These are phyloP conservation scores for Caenorhabditis elegans DNA, from an alignment of 1,140 invertebrate genomes.

Conservation along the genomic window DNA sequence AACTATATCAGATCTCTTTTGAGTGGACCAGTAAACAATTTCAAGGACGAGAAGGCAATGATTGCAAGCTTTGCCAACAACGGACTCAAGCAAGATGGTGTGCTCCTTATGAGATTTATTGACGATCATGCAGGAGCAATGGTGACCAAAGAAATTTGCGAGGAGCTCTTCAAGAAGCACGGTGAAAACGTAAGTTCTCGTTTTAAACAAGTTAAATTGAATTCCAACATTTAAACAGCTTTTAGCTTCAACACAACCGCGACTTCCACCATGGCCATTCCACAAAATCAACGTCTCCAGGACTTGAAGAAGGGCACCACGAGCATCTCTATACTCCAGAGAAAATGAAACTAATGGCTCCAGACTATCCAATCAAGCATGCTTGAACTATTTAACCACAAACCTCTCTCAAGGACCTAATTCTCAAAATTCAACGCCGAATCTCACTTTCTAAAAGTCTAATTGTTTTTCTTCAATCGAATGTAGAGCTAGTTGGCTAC, in stretches of 20 bases:
- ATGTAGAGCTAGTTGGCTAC: not conserved
- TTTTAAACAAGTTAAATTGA: not conserved
- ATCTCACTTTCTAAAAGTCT: not conserved
- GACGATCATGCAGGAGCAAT: slow-evolving; percentile 66
- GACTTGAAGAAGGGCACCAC: slow-evolving; percentile 1
- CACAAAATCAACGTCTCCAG: slow-evolving; percentile 29
- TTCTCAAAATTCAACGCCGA: not conserved
- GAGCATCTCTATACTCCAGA: slow-evolving; percentile 39
- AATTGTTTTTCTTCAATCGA: not conserved
- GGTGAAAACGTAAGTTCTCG: not conserved
- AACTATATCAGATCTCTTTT: slow-evolving; percentile 37
- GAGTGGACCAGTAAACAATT: not conserved
- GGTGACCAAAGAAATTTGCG: slow-evolving; percentile 58
- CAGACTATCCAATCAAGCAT: slow-evolving; percentile 30
- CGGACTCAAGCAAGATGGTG: slow-evolving; percentile 55
- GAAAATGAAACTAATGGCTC: slow-evolving; percentile 24
- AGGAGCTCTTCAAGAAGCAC: slow-evolving; percentile 53
- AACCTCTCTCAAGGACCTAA: not conserved
- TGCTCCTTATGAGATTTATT: slow-evolving; percentile 63
- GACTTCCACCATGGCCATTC: not conserved
- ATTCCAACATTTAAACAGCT: not conserved
- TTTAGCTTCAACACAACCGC: not conserved
- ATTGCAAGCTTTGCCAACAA: slow-evolving; percentile 51
- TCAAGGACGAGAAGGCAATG: not conserved
- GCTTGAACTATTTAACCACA: not conserved